phyloP scores from a whole-genome alignment of 2,888 invertebrate genomes.

The Pyrgus malvae region DNA sequence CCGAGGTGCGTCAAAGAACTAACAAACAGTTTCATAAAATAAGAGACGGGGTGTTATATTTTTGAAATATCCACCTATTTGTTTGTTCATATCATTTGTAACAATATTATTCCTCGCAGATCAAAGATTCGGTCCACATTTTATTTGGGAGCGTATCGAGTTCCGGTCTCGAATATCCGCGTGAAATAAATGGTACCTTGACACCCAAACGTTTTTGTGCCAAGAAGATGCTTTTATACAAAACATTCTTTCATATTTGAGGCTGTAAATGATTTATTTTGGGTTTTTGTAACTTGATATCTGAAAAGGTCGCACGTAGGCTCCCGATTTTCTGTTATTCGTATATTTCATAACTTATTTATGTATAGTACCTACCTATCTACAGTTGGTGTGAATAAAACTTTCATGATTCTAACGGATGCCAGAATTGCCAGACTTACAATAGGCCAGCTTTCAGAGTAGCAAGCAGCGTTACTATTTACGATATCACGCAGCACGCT shows the following conservation, averaged over 20 bases:
- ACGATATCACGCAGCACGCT: too few species aligned
- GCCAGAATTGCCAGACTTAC: too few species aligned
- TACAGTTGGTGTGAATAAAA: too few species aligned
- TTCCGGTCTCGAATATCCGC: conserved; percentile 29
- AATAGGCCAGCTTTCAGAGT: too few species aligned
- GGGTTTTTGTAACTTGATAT: background rate
- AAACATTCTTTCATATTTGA: conserved; percentile 15
- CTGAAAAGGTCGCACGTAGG: background rate
- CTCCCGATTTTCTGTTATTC: background rate
- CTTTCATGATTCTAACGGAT: too few species aligned
- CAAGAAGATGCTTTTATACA: conserved; percentile 15
- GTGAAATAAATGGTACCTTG: conserved; percentile 8
- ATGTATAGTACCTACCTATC: too few species aligned
- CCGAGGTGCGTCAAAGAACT: conserved; percentile 42
- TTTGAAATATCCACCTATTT: conserved; percentile 47
- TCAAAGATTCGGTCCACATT: conserved; percentile 51
- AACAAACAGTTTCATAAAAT: conserved; percentile 60
- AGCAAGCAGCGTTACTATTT: too few species aligned
- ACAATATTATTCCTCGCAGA: conserved; percentile 61
- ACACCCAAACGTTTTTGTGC: conserved; percentile 9
- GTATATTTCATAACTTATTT: too few species aligned
- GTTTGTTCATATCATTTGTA: conserved; percentile 44
- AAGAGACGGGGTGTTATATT: conserved; percentile 39
- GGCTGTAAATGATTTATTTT: conserved; percentile 6
- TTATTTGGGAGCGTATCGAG: conserved; percentile 21